phyloP scores from a whole-genome alignment of 2,797 vertebrate species.

The Petrocephalus sullivani region DNA sequence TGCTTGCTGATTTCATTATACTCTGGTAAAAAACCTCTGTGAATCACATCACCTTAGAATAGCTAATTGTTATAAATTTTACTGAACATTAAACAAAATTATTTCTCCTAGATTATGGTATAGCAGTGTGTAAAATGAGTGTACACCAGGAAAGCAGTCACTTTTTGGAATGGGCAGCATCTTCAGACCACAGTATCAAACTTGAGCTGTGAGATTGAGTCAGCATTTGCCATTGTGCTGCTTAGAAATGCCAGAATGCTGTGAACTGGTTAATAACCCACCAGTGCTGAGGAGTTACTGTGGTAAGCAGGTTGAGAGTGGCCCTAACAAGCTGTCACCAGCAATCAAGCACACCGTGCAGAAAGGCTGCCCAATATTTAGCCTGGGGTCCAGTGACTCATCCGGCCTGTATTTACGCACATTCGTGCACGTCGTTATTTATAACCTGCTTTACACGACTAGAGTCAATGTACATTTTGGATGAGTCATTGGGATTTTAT shows the following conservation, averaged over 20 bases:
- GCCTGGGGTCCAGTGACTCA: slow-evolving; percentile 23
- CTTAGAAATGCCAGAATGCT: neutral
- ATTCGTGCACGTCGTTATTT: neutral
- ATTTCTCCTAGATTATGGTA: too few relatives aligned
- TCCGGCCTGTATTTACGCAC: slow-evolving; percentile 5
- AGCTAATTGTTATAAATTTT: neutral
- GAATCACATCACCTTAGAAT: neutral
- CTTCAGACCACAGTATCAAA: neutral
- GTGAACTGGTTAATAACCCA: neutral
- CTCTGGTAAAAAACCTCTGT: neutral
- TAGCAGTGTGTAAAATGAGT: neutral
- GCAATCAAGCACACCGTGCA: neutral
- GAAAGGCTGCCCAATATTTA: neutral
- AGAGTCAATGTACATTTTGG: neutral
- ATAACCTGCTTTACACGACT: neutral
- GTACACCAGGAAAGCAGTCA: neutral
- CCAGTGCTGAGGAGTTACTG: neutral
- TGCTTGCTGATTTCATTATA: neutral
- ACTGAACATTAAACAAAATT: neutral
- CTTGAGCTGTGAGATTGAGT: neutral
- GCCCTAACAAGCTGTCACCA: slow-evolving; percentile 16
- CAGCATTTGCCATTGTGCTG: neutral
- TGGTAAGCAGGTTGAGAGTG: neutral
- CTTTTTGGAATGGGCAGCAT: neutral
- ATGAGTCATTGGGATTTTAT: neutral